phyloP scores from a whole-genome alignment of 2,797 vertebrate species.

The Lepilemur septentrionalis region DNA sequence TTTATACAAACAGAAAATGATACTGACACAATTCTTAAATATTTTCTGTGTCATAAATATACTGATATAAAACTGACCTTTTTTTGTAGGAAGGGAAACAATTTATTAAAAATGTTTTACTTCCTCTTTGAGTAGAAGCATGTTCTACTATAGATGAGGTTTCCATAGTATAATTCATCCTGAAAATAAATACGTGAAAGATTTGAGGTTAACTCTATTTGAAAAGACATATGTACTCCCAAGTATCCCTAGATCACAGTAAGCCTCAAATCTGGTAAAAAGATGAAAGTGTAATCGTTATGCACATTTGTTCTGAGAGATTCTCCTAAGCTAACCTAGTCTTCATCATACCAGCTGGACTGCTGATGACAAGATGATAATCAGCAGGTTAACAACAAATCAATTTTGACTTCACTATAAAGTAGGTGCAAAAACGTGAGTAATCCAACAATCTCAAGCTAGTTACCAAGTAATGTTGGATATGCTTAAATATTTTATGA shows the following conservation, averaged over 20 bases:
- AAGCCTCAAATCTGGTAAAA: neutral
- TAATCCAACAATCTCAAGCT: neutral
- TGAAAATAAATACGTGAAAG: constrained; percentile 35
- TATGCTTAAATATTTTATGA: neutral
- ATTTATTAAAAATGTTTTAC: neutral
- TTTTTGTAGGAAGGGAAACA: neutral
- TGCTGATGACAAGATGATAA: neutral
- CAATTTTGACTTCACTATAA: neutral
- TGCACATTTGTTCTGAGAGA: constrained; percentile 16
- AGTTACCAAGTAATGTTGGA: neutral
- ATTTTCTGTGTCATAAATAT: constrained; percentile 15
- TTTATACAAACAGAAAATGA: constrained; percentile 3
- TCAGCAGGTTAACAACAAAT: neutral
- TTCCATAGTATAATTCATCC: constrained; percentile 9
- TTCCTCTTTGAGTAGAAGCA: neutral
- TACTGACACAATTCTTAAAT: neutral
- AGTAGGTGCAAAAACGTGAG: neutral
- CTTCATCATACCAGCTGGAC: neutral
- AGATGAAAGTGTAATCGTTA: neutral
- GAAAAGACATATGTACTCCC: neutral
- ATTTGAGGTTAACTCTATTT: neutral
- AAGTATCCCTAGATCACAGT: neutral
- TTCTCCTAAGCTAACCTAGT: neutral
- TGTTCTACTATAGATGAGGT: neutral
- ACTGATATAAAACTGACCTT: neutral